Conservation (phyloP, 2,113 vertebrate genomes). For the Microtus richardsoni region DNA sequence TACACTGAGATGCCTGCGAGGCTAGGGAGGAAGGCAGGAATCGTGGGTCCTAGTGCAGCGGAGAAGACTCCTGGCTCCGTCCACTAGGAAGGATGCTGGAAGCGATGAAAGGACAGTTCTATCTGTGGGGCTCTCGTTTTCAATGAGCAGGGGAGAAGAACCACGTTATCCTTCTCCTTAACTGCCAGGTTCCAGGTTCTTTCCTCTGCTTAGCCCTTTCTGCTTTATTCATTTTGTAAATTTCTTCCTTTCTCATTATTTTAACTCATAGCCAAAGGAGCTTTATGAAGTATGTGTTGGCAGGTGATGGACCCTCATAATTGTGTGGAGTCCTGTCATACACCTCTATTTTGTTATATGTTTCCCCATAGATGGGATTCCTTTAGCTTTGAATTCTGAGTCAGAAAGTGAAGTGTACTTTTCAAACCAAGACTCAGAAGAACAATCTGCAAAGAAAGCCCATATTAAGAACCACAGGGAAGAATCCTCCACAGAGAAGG, state of each 20-base stretch:
- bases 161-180: fast-evolving
- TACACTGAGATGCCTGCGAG: no score
- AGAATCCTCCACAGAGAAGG: no score
- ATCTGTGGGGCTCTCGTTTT: neutral
- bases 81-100: neutral
- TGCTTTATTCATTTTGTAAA: fast-evolving
- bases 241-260: neutral
- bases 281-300: fast-evolving
- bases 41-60: neutral
- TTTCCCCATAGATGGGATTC: no score
- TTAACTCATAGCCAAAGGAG: neutral
- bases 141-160: neutral
- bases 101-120: neutral
- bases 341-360: fast-evolving
- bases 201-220: neutral
- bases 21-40: neutral
- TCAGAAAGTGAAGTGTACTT: neutral
- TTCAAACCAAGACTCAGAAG: neutral
- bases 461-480: no score
- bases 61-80: neutral
- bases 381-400: neutral
- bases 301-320: no score
- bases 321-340: fast-evolving
- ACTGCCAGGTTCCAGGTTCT: no score
- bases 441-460: fast-evolving